These are phyloP conservation scores for Tachypleus tridentatus DNA, from an alignment of 1,140 invertebrate species.

Conservation along the genomic window DNA sequence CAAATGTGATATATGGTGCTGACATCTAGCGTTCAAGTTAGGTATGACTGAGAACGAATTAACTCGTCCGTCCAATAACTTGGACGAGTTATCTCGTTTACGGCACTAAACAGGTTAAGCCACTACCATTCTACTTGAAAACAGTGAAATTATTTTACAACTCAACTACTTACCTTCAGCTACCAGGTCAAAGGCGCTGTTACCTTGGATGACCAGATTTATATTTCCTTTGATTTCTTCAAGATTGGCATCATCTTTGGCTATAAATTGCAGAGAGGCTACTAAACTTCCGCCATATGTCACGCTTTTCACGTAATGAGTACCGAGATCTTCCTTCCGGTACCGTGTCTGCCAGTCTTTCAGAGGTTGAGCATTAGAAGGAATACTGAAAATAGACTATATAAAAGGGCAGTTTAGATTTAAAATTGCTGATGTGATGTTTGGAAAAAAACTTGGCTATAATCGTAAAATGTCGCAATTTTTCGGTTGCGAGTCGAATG, in stretches of 20 bases:
- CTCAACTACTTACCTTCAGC: constrained; percentile 8
- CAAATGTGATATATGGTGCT: too few species aligned
- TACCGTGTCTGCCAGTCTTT: constrained; percentile 1
- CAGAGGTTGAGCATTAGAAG: background rate
- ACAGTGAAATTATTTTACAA: too few species aligned
- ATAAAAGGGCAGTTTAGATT: background rate
- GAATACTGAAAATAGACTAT: constrained; percentile 6
- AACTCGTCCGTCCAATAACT: too few species aligned
- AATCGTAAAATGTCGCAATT: too few species aligned
- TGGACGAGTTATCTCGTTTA: too few species aligned
- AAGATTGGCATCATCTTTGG: constrained; percentile 5
- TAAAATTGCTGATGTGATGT: too few species aligned
- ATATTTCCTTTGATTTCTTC: constrained; percentile 6
- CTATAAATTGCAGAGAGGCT: constrained; percentile 12
- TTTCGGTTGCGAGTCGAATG: too few species aligned
- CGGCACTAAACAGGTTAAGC: too few species aligned
- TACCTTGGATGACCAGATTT: background rate
- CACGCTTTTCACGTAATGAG: constrained; percentile 15
- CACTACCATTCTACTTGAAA: too few species aligned
- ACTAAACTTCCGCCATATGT: constrained; percentile 16
- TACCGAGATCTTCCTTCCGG: constrained; percentile 5
- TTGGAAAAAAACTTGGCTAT: too few species aligned
- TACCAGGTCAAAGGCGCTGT: constrained; percentile 7
- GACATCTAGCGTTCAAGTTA: too few species aligned
- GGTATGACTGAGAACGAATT: too few species aligned